Percentiles rank a stretch among this genome's conserved stretches.
These are phyloP conservation scores for Onthophagus taurus DNA, from an alignment of 1,140 invertebrate species.

Conservation along the genomic window DNA sequence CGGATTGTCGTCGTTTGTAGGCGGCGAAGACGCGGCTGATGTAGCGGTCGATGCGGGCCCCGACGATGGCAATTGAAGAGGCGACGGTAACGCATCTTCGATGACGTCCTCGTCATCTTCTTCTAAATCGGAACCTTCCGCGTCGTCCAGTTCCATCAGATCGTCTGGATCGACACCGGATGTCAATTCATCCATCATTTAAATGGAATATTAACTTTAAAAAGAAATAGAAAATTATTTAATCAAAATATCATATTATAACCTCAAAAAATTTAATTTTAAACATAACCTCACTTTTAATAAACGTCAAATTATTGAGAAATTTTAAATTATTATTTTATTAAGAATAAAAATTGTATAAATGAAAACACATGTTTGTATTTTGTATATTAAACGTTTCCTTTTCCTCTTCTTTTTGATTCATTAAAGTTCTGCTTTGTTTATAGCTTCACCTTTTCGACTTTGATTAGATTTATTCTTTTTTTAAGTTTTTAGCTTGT, in stretches of 20 bases:
- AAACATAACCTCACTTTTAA: not conserved
- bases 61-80: slow-evolving; percentile 34
- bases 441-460: too few species aligned
- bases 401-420: too few species aligned
- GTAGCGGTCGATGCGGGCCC: slow-evolving; percentile 47
- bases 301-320: not conserved
- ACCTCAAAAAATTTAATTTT: slow-evolving; percentile 1
- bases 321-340: not conserved
- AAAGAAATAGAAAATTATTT: slow-evolving; percentile 17
- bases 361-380: slow-evolving; percentile 4
- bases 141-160: slow-evolving; percentile 36
- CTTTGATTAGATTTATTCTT: too few species aligned
- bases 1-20: slow-evolving; percentile 41
- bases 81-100: slow-evolving; percentile 31
- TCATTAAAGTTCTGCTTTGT: too few species aligned
- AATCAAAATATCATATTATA: slow-evolving; percentile 10
- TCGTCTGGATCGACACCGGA: slow-evolving; percentile 34
- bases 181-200: slow-evolving; percentile 34
- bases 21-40: slow-evolving; percentile 44
- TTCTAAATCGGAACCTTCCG: slow-evolving; percentile 34
- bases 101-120: slow-evolving; percentile 36
- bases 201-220: slow-evolving; percentile 5
- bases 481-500: too few species aligned
- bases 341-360: not conserved
- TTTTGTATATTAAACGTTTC: not conserved